Percentiles rank a stretch among this genome's conserved stretches.
These are phyloP conservation scores for Ichneumoninae sp. DNA, from an alignment of 2,888 invertebrate genomes.

Conservation along the genomic window DNA sequence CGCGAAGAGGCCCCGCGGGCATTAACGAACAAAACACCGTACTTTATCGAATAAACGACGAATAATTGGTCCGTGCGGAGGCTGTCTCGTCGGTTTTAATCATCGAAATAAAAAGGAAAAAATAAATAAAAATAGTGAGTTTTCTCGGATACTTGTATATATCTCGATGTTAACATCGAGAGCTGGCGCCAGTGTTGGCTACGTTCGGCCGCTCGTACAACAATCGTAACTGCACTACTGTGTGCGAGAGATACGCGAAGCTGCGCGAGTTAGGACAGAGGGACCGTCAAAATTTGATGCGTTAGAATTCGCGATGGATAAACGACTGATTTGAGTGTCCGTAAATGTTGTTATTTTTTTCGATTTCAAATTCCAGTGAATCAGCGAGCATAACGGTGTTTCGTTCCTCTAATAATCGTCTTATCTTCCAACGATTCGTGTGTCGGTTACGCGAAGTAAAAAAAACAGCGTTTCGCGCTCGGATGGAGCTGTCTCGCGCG, in stretches of 20 bases:
- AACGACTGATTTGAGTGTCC: background rate
- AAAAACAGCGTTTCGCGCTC: constrained; percentile 59
- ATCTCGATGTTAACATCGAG: background rate
- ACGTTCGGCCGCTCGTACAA: constrained; percentile 24
- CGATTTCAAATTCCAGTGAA: constrained; percentile 54
- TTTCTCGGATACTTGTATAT: background rate
- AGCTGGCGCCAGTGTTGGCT: constrained; percentile 33
- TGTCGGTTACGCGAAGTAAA: constrained; percentile 24
- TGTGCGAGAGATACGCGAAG: constrained; percentile 23
- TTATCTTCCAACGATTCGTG: constrained; percentile 42
- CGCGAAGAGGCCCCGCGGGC: constrained; percentile 24
- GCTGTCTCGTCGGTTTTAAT: background rate
- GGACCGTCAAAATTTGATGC: constrained; percentile 57
- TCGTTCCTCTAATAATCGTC: constrained; percentile 50
- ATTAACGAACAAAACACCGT: constrained; percentile 3
- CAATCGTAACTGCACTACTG: constrained; percentile 52
- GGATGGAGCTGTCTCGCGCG: constrained; percentile 74
- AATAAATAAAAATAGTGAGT: background rate
- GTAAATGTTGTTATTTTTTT: background rate
- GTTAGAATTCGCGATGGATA: constrained; percentile 5
- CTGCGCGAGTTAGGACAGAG: constrained; percentile 33
- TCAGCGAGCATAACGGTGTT: constrained; percentile 54
- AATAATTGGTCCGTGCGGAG: background rate
- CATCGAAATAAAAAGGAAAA: background rate
- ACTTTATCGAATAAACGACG: background rate